Evolutionary conservation across 2,113 vertebrate genomes (phyloP).

Genomic region (Saccopteryx bilineata): DNA sequence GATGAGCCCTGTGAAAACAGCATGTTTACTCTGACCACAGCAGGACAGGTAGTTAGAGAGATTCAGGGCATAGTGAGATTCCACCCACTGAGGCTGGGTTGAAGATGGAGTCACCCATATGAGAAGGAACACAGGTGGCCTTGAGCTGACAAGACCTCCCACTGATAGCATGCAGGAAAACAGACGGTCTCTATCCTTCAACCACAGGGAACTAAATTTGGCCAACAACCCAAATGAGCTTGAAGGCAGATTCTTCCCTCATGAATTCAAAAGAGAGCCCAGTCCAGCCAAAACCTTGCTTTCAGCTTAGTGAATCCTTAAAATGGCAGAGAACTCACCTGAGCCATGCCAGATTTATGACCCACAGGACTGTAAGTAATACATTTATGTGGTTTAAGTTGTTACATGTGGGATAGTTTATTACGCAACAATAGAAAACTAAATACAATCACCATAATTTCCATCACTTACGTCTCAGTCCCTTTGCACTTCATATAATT

Average conservation of each 20-base stretch:
- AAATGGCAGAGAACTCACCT: background rate
- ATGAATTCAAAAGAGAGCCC: background rate
- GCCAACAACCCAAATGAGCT: background rate
- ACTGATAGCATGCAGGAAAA: background rate
- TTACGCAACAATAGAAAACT: background rate
- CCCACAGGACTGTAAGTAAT: background rate
- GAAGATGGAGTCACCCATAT: background rate
- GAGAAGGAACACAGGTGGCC: background rate
- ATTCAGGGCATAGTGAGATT: background rate
- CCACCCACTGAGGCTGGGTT: background rate
- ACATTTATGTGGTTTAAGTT: background rate
- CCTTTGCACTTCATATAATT: background rate
- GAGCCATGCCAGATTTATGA: background rate
- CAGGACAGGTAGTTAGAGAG: background rate
- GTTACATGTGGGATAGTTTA: background rate
- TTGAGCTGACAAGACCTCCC: background rate
- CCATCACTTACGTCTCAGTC: background rate
- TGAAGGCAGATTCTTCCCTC: background rate
- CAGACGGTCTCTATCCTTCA: background rate
- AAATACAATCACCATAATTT: background rate
- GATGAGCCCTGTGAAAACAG: background rate
- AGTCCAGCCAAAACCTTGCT: background rate
- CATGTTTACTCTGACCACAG: background rate
- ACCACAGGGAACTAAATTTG: background rate
- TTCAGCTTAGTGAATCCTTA: background rate